Conservation (phyloP, 1,140 invertebrate species). For the Calosoma granatense region DNA sequence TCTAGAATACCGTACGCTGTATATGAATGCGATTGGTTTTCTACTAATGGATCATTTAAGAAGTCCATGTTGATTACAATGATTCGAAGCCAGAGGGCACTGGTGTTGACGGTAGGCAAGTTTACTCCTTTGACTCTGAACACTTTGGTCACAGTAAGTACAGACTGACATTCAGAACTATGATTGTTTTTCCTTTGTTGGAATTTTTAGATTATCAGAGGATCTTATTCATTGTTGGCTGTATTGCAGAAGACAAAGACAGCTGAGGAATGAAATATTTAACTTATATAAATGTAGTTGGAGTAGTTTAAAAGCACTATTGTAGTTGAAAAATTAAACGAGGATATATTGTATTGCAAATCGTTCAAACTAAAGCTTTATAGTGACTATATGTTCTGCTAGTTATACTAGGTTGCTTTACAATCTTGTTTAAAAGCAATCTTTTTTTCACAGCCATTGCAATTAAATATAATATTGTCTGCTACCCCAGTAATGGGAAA, state of each 20-base stretch:
- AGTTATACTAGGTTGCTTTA: too few relatives aligned
- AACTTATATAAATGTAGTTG: too few relatives aligned
- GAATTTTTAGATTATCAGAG: slow-evolving; percentile 36
- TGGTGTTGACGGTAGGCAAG: slow-evolving; percentile 39
- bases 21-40: slow-evolving; percentile 36
- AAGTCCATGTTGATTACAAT: slow-evolving; percentile 35
- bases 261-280: neutral
- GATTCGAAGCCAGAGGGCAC: slow-evolving; percentile 37
- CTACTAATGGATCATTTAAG: slow-evolving; percentile 31
- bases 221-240: slow-evolving; percentile 39
- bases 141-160: slow-evolving; percentile 36
- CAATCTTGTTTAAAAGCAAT: too few relatives aligned
- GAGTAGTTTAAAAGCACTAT: too few relatives aligned
- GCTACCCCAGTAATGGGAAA: too few relatives aligned
- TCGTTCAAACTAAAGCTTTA: too few relatives aligned
- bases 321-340: too few relatives aligned
- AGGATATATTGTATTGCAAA: too few relatives aligned
- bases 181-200: neutral
- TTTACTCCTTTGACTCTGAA: slow-evolving; percentile 38
- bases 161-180: neutral
- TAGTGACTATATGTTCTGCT: too few relatives aligned
- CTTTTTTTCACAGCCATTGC: too few relatives aligned
- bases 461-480: too few relatives aligned
- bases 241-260: slow-evolving; percentile 37
- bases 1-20: slow-evolving; percentile 30